These are phyloP conservation scores for Strix aluco DNA, from an alignment of 2,113 vertebrate species.

Conservation along the genomic window DNA sequence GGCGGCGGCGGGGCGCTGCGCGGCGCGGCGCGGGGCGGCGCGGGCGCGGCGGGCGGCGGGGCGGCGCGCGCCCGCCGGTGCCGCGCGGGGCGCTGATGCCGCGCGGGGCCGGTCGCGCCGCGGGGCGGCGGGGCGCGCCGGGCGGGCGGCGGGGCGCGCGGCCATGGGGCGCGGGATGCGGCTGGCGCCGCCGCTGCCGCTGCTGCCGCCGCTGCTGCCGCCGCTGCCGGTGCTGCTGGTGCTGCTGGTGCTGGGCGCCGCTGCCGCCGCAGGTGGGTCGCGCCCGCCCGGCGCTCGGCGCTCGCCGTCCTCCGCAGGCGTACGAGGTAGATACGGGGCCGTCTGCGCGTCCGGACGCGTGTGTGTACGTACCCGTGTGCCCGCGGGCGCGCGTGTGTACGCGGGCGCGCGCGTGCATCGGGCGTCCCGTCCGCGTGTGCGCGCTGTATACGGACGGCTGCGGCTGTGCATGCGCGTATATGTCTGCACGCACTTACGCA, in stretches of 20 bases:
- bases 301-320: neutral
- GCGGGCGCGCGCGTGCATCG: neutral
- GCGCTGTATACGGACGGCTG: fast-evolving
- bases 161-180: conserved; percentile 63
- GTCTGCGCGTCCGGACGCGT: neutral
- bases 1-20: conserved; percentile 21
- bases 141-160: neutral
- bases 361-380: too few relatives aligned
- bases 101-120: neutral
- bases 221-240: conserved; percentile 16
- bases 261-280: conserved; percentile 73
- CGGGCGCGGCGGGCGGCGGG: neutral
- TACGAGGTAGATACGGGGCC: neutral
- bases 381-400: neutral
- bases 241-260: neutral
- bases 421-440: neutral
- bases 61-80: conserved; percentile 10
- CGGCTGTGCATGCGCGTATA: neutral
- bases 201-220: neutral
- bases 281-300: neutral
- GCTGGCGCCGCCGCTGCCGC: conserved; percentile 19
- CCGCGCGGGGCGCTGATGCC: neutral
- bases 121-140: neutral
- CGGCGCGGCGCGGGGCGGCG: neutral
- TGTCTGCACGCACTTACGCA: neutral